Base-by-base conservation (phyloP, 2,797 vertebrate genomes). In the Pteropus rufus region DNA sequence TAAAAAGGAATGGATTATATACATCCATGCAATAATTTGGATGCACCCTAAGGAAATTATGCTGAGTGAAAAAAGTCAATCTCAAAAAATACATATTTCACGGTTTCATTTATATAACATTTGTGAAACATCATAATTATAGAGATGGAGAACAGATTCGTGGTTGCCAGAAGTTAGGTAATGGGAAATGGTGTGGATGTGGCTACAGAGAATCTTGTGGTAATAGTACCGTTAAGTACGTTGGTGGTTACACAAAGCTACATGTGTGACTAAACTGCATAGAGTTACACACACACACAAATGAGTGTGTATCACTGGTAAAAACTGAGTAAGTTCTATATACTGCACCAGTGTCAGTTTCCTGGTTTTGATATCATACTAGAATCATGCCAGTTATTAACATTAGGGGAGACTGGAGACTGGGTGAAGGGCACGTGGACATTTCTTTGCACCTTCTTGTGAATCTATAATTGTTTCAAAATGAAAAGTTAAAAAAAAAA, bases 1-100 rank as follows among this genome's bases (percentile, higher is more conserved):
- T 70, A 96, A 95, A 90, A 90, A 92, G 10, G 31, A 87, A 85
- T 65, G 69, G 52, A 94, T 89, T 85, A 56, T 85, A 56, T 60
- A 89, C 62, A 90, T 18, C 81, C 69, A 82, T 6, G 26, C 0
- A 86, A 79, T 34, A 46, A 64, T 3, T 10, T 83, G 70, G 60
- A 85, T 60, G 26, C 69, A 89, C 21, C 54, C 54, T 95, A 91
- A 89, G 29, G n/a, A 96, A 95, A 94, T 54, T n/a, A 46, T 70
- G 49, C 54, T 64, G 41, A 88, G 9, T 73, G 36, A 60, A 84
- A 93, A 90, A 64, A 14, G 85, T 9, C 52, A 39, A 21, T 67
- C 24, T 92, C 34, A 69, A 96, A 89, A n/a, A 16, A 88, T 26
- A n/a, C 3, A 85, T 36, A 92, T 2, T 41, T 24, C 21, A 80